phyloP scores from a whole-genome alignment of 2,797 vertebrate genomes.

The Gymnodraco acuticeps region DNA sequence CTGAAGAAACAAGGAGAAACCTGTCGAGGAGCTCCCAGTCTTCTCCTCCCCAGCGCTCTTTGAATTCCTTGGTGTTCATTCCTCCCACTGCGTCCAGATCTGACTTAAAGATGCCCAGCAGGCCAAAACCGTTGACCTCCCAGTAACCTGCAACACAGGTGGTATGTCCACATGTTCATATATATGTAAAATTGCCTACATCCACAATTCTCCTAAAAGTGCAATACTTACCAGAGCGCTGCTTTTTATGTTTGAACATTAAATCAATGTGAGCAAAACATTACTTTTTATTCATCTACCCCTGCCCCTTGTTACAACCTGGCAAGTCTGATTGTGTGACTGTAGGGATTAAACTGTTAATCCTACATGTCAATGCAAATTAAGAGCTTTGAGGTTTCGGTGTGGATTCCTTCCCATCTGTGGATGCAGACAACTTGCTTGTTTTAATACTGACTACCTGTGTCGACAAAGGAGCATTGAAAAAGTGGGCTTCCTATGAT shows the following conservation, averaged over 20 bases:
- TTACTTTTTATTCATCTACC: neutral
- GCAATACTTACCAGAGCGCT: neutral
- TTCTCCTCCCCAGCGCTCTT: conserved; percentile 95
- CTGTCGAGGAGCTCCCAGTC: conserved; percentile 99
- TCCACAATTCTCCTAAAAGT: neutral
- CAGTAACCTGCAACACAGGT: conserved; percentile 88
- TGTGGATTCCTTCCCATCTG: neutral
- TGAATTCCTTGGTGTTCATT: conserved; percentile 96
- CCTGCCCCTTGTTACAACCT: neutral
- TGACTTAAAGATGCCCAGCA: conserved; percentile 97
- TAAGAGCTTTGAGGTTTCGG: neutral
- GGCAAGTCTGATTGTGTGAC: neutral
- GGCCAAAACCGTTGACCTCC: conserved; percentile 97
- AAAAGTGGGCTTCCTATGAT: neutral
- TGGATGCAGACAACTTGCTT: neutral
- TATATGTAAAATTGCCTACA: neutral
- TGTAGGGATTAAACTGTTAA: no score
- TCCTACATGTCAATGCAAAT: neutral
- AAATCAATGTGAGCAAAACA: neutral
- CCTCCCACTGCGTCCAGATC: conserved; percentile 92
- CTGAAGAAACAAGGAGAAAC: conserved; percentile 73
- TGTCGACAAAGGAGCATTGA: neutral
- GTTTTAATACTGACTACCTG: neutral
- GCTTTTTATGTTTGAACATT: neutral
- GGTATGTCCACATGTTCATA: conserved; percentile 1